Conservation (phyloP, 2,797 vertebrate genomes). For the Kryptopterus vitreolus region DNA sequence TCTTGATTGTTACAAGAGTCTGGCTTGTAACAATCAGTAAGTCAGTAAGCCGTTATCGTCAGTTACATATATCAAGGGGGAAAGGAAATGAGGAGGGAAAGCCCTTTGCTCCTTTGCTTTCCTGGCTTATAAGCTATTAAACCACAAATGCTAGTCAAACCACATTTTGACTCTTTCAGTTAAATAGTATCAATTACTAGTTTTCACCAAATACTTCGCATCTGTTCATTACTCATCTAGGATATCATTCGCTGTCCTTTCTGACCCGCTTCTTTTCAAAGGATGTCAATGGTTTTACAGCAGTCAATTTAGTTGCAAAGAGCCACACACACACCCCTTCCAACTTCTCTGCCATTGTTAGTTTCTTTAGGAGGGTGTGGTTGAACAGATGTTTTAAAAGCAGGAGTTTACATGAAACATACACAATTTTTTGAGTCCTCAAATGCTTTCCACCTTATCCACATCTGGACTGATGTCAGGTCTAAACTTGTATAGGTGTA, state of each 20-base stretch:
- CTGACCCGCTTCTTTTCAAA: background rate
- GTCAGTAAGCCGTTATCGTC: constrained; percentile 44
- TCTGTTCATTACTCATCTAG: background rate
- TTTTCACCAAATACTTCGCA: background rate
- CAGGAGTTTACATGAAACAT: background rate
- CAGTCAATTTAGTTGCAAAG: background rate
- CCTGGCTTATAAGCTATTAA: constrained; percentile 4
- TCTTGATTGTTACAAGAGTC: constrained; percentile 14
- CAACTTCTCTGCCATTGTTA: constrained; percentile 16
- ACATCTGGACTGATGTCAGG: background rate
- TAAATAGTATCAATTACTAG: background rate
- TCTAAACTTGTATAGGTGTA: too few species aligned
- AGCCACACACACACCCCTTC: background rate
- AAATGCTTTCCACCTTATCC: background rate
- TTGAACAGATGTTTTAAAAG: constrained; percentile 7
- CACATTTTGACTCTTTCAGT: background rate
- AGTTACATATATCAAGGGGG: constrained; percentile 21
- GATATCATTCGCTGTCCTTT: background rate
- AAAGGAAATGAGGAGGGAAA: constrained; percentile 35
- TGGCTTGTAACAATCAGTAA: too few species aligned
- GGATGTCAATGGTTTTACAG: constrained; percentile 5
- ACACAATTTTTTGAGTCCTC: background rate
- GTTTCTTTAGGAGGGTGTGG: constrained; percentile 21
- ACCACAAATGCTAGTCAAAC: background rate
- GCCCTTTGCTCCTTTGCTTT: constrained; percentile 16